phyloP scores from a whole-genome alignment of 2,113 vertebrate species.

The Alethe diademata region DNA sequence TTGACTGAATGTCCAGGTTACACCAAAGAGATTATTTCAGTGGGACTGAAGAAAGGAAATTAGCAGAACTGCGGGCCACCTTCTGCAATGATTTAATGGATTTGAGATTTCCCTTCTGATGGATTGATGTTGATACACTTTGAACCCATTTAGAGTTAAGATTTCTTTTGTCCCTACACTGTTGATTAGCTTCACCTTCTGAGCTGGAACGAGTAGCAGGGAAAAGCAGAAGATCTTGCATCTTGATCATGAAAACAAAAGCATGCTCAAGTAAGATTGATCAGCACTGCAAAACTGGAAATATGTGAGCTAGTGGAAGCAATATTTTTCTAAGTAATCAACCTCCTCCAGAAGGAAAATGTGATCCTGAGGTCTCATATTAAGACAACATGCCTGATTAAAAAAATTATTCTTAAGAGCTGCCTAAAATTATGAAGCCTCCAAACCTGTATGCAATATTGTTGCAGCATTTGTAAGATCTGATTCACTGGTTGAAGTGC shows the following conservation, averaged over 20 bases:
- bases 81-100: background rate
- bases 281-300: background rate
- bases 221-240: background rate
- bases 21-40: background rate
- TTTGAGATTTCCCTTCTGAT: background rate
- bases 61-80: background rate
- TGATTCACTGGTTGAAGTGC: background rate
- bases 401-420: background rate
- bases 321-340: background rate
- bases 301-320: background rate
- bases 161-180: background rate
- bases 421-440: background rate
- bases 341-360: background rate
- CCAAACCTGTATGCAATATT: background rate
- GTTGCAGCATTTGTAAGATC: background rate
- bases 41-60: background rate
- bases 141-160: background rate
- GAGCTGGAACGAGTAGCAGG: background rate
- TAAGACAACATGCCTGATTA: background rate
- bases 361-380: background rate
- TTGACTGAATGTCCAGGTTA: background rate
- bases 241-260: background rate
- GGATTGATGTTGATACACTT: background rate
- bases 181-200: background rate
- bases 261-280: background rate